Evolutionary conservation across 2,888 invertebrate genomes (phyloP).

Genomic region (Thysanoteuthis rhombus): DNA sequence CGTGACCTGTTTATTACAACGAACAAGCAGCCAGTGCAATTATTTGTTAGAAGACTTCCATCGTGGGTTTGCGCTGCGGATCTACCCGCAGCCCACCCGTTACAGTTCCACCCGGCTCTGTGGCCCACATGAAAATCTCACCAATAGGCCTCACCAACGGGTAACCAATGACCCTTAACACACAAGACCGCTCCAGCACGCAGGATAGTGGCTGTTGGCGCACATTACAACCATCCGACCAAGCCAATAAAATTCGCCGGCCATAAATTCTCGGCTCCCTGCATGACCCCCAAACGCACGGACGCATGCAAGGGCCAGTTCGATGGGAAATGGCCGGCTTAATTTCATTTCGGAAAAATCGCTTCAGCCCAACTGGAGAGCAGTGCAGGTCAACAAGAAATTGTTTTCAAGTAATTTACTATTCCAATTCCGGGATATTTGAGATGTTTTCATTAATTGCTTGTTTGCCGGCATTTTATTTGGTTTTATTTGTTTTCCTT

Average conservation of each 20-base stretch:
- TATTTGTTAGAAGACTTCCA: neutral
- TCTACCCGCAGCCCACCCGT: neutral
- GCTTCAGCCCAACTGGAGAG: conserved; percentile 12
- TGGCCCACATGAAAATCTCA: neutral
- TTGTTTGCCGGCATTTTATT: neutral
- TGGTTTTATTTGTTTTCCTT: neutral
- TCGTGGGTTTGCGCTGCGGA: neutral
- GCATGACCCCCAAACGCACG: neutral
- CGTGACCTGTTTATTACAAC: neutral
- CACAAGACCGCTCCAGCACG: neutral
- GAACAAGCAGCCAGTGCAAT: neutral
- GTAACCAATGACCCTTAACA: neutral
- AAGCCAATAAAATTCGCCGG: neutral
- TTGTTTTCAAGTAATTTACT: conserved; percentile 12
- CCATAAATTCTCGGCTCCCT: neutral
- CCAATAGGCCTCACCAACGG: neutral
- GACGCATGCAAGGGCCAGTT: neutral
- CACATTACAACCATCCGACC: neutral
- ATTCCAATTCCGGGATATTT: neutral
- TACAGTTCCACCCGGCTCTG: neutral
- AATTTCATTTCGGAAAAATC: neutral
- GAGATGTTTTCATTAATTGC: neutral
- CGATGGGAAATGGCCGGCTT: neutral
- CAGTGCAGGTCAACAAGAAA: neutral
- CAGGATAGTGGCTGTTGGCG: conserved; percentile 12